Evolutionary conservation across 2,113 vertebrate species (phyloP).

Genomic region (Crotalus horridus): DNA sequence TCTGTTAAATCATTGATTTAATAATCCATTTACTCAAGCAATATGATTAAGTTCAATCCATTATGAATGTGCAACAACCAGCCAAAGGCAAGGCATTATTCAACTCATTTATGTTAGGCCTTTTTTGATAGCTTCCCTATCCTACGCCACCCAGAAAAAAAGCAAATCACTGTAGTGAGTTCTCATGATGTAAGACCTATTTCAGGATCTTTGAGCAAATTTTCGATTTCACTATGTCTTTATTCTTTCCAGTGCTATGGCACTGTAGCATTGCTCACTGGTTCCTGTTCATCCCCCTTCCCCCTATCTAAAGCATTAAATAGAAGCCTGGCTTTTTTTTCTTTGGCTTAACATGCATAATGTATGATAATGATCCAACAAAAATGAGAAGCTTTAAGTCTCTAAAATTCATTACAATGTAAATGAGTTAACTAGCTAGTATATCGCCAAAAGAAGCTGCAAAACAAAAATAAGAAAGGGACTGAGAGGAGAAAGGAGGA

Average conservation of each 20-base stretch:
- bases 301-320: not conserved
- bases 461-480: slow-evolving; percentile 29
- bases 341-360: slow-evolving; percentile 45
- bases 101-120: not conserved
- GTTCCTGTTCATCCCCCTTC: not conserved
- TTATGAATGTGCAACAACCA: not conserved
- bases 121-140: not conserved
- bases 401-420: slow-evolving; percentile 58
- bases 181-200: not conserved
- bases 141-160: not conserved
- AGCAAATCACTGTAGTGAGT: not conserved
- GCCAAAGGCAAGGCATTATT: not conserved
- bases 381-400: slow-evolving; percentile 58
- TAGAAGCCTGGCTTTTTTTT: not conserved
- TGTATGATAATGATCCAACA: slow-evolving; percentile 48
- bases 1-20: not conserved
- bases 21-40: not conserved
- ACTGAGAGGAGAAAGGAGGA: slow-evolving; percentile 31
- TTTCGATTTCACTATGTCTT: not conserved
- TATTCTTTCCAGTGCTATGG: not conserved
- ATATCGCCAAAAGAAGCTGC: slow-evolving; percentile 36
- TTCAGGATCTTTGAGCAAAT: not conserved
- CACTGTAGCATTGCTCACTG: not conserved
- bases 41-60: not conserved
- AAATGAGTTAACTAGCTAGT: slow-evolving; percentile 58